These are phyloP conservation scores for Sinocyclocheilus anshuiensis DNA, from an alignment of 2,113 vertebrate genomes.

Conservation along the genomic window DNA sequence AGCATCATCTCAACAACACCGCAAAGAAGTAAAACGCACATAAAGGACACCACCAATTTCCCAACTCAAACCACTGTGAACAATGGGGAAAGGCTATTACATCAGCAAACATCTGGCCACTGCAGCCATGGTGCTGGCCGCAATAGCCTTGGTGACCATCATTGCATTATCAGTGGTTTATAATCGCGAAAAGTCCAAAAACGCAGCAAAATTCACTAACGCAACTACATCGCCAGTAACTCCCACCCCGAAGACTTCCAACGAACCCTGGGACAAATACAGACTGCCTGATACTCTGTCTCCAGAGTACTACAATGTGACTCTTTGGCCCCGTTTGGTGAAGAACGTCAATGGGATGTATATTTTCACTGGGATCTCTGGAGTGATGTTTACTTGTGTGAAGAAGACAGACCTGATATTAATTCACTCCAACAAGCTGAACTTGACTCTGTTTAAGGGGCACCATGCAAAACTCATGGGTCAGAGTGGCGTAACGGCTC, in stretches of 20 bases:
- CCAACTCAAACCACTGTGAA: constrained; percentile 28
- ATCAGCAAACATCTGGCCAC: constrained; percentile 81
- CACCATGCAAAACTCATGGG: constrained; percentile 53
- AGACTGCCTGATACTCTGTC: constrained; percentile 79
- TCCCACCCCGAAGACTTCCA: constrained; percentile 25
- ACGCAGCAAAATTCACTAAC: constrained; percentile 6
- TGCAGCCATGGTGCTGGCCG: constrained; percentile 68
- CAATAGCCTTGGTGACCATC: constrained; percentile 77
- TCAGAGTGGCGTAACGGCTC: accelerated
- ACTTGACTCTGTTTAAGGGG: constrained; percentile 68
- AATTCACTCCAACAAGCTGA: constrained; percentile 89
- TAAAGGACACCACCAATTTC: not conserved
- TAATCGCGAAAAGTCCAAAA: constrained; percentile 77
- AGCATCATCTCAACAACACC: constrained; percentile 17
- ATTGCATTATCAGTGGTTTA: constrained; percentile 84
- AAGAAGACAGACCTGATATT: constrained; percentile 80
- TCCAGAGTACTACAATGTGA: constrained; percentile 78
- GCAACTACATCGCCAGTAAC: accelerated
- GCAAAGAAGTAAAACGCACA: not conserved
- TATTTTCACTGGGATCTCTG: constrained; percentile 82
- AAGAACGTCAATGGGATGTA: constrained; percentile 63
- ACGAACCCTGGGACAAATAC: constrained; percentile 79
- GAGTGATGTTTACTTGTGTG: constrained; percentile 78
- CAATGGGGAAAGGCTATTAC: constrained; percentile 89
- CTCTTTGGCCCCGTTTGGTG: constrained; percentile 80